Evolutionary conservation across 2,888 invertebrate genomes (phyloP), one percentile per base, ranked within the genome.

Genomic region (Marasmarcha lunaedactyla): DNA sequence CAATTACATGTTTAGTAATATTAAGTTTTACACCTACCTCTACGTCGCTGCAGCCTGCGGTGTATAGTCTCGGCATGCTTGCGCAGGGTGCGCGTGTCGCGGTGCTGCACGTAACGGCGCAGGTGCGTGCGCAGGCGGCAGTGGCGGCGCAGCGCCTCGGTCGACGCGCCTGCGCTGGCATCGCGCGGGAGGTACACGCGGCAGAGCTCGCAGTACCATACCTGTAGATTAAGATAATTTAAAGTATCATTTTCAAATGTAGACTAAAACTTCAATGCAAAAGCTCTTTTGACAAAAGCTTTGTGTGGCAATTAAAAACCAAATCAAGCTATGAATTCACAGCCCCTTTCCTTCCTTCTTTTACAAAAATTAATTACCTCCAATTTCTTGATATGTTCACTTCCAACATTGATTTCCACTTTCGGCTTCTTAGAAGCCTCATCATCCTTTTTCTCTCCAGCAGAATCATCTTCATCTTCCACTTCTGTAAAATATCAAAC

Each of bases 161-260:
- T 87, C 47, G 87, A 76, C 1, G 63, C 52, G 45, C 70, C 62
- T 44, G 70, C 76, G 66, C 55, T 86, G 74, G 52, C 74, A n/a
- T n/a, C n/a, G 26, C 89, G 86, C 34, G 90, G 87, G 55, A 93
- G 70, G 67, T 91, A 92, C 59, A 89, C 86, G 55, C 89, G 89
- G 70, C 94, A 94, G 43, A 94, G 68, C 56, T 92, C 92, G 64
- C 94, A 94, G 69, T 89, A 93, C 71, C 89, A 88, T 9, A 83
- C 84, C 84, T 84, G 39, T 10, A n/a, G n/a, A n/a, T 3, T 15
- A 13, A 33, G 10, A 38, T n/a, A n/a, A n/a, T n/a, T n/a, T n/a
- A n/a, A n/a, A n/a, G n/a, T n/a, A n/a, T n/a, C n/a, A n/a, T n/a
- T n/a, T n/a, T n/a, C n/a, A n/a, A n/a, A n/a, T n/a, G n/a, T n/a